Base-by-base conservation (phyloP, 2,888 invertebrate species). In the Drosophila rubida region DNA sequence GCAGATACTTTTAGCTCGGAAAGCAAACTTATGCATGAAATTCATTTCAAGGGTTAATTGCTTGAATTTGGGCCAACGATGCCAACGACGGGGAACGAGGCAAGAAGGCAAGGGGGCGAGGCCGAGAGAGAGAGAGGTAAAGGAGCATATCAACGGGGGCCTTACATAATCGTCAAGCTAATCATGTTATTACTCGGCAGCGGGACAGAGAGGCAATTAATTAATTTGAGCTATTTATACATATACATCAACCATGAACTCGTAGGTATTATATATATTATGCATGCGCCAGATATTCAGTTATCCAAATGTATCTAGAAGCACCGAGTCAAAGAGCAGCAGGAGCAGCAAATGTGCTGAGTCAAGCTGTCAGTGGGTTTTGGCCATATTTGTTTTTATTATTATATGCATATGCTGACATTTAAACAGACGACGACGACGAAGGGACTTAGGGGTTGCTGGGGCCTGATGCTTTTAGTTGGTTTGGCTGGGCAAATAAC, bases 321-420 rank as follows among this genome's bases (percentile, higher is more conserved):
- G 27, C 55, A 58, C 42, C 42, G 30, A 30, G 37, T 23, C 54
- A 64, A 35, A 64, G 65, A 67, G 58, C 16, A n/a, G 14, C 13
- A 8, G n/a, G 9, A 22, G 55, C 39, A 58, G 19, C 35, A 65
- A 85, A 77, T 80, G 72, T 86, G 82, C 82, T 82, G 87, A 82
- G 84, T 64, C 73, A 79, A 79, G 80, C 80, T 78, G 80, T 78
- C 73, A 69, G 73, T 69, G 80, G 69, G 69, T 74, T 80, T 75
- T 80, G 66, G 82, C 60, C 87, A 82, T 82, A 86, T 82, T 82
- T 82, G 84, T 73, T 86, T 86, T 83, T 82, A 82, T 82, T 82
- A 82, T 82, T 82, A 82, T 82, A 82, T 86, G 87, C 82, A 82
- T 82, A 82, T 82, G 82, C 87, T 82, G 87, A 83, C 87, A 82